phyloP scores from a whole-genome alignment of 2,797 vertebrate genomes.

The Benthosema pterotum region DNA sequence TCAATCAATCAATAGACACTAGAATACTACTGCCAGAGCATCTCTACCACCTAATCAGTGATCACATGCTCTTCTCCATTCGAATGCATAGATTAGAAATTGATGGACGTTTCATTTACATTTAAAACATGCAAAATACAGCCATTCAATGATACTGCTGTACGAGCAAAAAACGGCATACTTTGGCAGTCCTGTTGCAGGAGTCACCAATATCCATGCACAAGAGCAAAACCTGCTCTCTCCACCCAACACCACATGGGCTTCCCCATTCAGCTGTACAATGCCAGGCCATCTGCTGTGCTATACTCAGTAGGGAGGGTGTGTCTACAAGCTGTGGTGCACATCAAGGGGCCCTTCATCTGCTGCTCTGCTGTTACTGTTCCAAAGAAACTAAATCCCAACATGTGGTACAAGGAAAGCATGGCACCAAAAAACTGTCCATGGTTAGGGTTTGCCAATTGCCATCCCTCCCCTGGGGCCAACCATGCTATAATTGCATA shows the following conservation, averaged over 20 bases:
- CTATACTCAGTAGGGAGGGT: slow-evolving; percentile 46
- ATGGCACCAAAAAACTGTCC: too few species aligned
- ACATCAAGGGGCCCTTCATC: slow-evolving; percentile 52
- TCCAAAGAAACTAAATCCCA: slow-evolving; percentile 18
- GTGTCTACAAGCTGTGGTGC: slow-evolving; percentile 59
- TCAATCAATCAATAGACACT: too few species aligned
- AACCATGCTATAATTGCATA: slow-evolving; percentile 18
- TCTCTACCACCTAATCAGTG: slow-evolving; percentile 38
- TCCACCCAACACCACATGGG: neutral
- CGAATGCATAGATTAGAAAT: slow-evolving; percentile 18
- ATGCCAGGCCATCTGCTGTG: slow-evolving; percentile 64
- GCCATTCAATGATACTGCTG: too few species aligned
- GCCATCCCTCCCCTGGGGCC: slow-evolving; percentile 8
- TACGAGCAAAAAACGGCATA: neutral
- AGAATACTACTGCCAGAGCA: slow-evolving; percentile 21
- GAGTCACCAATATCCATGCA: neutral
- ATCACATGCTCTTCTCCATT: slow-evolving; percentile 34
- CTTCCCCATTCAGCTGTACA: slow-evolving; percentile 35
- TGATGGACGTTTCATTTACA: too few species aligned
- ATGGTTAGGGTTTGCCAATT: too few species aligned
- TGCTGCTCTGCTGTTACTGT: slow-evolving; percentile 36
- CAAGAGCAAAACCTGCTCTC: too few species aligned
- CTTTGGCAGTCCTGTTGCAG: neutral
- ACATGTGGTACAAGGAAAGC: slow-evolving; percentile 32
- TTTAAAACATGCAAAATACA: too few species aligned